Evolutionary conservation across 2,888 invertebrate genomes (phyloP), one percentile per base, ranked within the genome.

Genomic region (Sesia bembeciformis): DNA sequence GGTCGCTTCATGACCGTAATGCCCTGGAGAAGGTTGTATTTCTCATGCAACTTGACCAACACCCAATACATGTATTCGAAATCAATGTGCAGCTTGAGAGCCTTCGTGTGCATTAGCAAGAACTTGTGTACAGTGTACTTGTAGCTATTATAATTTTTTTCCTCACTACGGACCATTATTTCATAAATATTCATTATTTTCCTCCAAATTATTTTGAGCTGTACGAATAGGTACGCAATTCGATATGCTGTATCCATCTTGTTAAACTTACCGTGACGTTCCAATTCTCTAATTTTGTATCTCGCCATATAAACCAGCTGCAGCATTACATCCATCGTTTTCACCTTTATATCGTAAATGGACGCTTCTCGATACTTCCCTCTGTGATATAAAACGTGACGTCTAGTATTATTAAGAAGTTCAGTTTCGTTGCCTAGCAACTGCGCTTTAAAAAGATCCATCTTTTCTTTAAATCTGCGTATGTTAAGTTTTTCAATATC

Each of bases 401-500:
- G 41, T 7, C 41, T 41, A 6, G 41, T 41, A 7, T 41, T 41
- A 41, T 41, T 41, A 5, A 41, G 7, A 5, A 6, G 5, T 5
- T 41, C 41, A 41, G 5, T 41, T 5, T 5, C 7, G 7, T 41
- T 41, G 5, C 41, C 41, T 41, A 41, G 7, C 5, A 41, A 8
- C 49, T 8, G 6, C n/a, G 4, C 23, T 23, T n/a, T 8, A 23
- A 8, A 49, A 4, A n/a, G 5, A 58, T 55, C 4, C 4, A 65
- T 49, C 57, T 66, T 62, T 3, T 54, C 49, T 7, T 53, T 52
- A 3, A 62, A 55, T 40, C 58, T 59, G 4, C 54, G 53, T 7
- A 62, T 53, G 39, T 66, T 58, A 5, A 65, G 7, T 4, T 57
- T 62, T 3, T 65, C 66, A 3, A 66, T 49, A 8, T 66, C 55